Percentiles rank a stretch among this genome's conserved stretches.
Conservation (phyloP, 1,140 invertebrate species). For the Batillaria attramentaria region DNA sequence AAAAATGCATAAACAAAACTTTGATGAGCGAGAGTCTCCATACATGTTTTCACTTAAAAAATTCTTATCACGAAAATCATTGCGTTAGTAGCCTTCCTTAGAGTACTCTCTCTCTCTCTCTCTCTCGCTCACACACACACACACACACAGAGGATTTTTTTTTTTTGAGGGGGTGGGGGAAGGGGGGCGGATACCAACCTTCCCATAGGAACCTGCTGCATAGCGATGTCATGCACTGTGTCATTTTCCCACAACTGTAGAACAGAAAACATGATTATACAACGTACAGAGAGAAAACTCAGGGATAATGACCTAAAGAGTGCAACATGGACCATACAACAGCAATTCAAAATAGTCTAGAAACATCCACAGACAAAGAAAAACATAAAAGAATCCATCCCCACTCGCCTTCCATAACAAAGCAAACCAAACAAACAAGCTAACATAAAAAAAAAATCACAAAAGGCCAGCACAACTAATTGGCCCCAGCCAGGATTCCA, state of each 20-base stretch:
- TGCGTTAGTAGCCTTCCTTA: too few relatives aligned
- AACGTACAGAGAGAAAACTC: neutral
- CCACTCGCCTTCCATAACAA: neutral
- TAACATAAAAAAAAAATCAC: neutral
- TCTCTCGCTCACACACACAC: too few relatives aligned
- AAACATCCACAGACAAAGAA: constrained; percentile 2
- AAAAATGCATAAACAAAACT: too few relatives aligned
- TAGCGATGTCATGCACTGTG: neutral
- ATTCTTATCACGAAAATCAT: too few relatives aligned
- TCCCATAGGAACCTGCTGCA: constrained; percentile 39
- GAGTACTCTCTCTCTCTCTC: too few relatives aligned
- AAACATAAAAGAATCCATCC: constrained; percentile 4
- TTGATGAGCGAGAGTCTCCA: too few relatives aligned
- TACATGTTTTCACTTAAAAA: too few relatives aligned
- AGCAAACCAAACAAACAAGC: neutral
- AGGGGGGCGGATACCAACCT: constrained; percentile 41
- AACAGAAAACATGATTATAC: neutral
- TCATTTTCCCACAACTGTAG: constrained; percentile 47
- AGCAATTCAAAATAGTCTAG: neutral
- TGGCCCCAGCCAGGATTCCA: neutral
- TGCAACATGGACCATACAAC: too few relatives aligned
- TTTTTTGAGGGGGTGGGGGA: too few relatives aligned
- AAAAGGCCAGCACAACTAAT: neutral
- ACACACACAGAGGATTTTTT: too few relatives aligned
- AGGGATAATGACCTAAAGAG: neutral